Evolutionary conservation across 2,797 vertebrate species (phyloP).

Genomic region (Cygnus olor): DNA sequence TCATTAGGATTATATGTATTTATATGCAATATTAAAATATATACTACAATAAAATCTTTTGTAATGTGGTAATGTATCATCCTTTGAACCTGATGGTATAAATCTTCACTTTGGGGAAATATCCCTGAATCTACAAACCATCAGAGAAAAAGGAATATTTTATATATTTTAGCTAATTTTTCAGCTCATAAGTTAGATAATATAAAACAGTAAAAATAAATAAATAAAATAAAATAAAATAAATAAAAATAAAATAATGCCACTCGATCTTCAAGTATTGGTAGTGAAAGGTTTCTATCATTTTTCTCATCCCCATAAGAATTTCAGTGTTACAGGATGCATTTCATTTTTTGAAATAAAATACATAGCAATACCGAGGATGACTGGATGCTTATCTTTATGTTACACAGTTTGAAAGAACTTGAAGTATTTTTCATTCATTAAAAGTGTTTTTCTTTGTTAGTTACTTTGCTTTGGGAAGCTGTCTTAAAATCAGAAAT

Average conservation of each 20-base stretch:
- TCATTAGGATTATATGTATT: not conserved
- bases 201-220: not conserved
- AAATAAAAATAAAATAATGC: not conserved
- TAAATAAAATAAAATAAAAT: too few relatives aligned
- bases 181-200: accelerated
- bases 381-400: not conserved
- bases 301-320: not conserved
- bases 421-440: not conserved
- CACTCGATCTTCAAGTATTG: not conserved
- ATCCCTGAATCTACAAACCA: not conserved
- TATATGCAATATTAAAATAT: not conserved
- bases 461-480: not conserved
- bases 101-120: not conserved
- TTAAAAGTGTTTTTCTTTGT: not conserved
- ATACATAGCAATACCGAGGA: not conserved
- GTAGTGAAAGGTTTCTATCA: accelerated
- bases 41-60: not conserved
- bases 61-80: not conserved
- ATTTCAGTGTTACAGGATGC: accelerated
- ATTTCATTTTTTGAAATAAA: not conserved
- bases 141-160: accelerated
- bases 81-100: not conserved
- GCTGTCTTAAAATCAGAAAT: not conserved
- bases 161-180: not conserved
- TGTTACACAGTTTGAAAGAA: not conserved